Evolutionary conservation across 2,888 invertebrate species (phyloP).

Genomic region (Drosophila algonquin): DNA sequence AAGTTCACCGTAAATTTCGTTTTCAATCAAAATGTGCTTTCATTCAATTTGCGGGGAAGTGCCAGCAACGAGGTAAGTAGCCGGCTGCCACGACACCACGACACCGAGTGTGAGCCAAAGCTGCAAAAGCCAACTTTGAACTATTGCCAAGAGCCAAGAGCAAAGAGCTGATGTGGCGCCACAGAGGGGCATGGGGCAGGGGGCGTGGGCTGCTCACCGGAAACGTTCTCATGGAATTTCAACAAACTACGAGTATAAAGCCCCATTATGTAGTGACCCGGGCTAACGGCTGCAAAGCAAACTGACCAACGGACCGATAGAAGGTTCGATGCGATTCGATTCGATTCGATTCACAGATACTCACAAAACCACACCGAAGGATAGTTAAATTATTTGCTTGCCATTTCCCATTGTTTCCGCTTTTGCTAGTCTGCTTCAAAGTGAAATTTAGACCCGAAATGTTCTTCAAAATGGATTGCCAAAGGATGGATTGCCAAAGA

Average conservation of each 20-base stretch:
- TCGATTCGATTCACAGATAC: conserved; percentile 21
- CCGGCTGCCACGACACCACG: conserved; percentile 30
- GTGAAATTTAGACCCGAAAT: neutral
- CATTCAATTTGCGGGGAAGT: conserved; percentile 67
- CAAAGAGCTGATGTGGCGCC: conserved; percentile 56
- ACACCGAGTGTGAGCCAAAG: conserved; percentile 24
- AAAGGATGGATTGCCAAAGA: neutral
- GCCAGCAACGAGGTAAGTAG: conserved; percentile 48
- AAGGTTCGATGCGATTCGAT: neutral
- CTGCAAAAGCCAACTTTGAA: conserved; percentile 65
- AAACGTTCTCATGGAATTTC: conserved; percentile 58
- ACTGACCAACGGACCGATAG: conserved; percentile 28
- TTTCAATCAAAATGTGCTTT: conserved; percentile 78
- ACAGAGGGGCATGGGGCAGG: conserved; percentile 35
- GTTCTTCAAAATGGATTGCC: neutral
- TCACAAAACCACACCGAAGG: conserved; percentile 49
- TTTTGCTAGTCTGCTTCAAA: conserved; percentile 10
- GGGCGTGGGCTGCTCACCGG: conserved; percentile 45
- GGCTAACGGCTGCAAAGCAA: conserved; percentile 39
- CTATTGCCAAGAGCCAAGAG: conserved; percentile 65
- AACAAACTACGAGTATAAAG: conserved; percentile 45
- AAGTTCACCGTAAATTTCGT: conserved; percentile 72
- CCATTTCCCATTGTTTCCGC: conserved; percentile 25
- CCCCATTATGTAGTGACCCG: conserved; percentile 38
- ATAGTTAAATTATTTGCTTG: conserved; percentile 60